A percentile compares a stretch with the other conserved stretches of the same genome.
These are phyloP conservation scores for Mythimna ferrago DNA, from an alignment of 2,888 invertebrate genomes.

Conservation along the genomic window DNA sequence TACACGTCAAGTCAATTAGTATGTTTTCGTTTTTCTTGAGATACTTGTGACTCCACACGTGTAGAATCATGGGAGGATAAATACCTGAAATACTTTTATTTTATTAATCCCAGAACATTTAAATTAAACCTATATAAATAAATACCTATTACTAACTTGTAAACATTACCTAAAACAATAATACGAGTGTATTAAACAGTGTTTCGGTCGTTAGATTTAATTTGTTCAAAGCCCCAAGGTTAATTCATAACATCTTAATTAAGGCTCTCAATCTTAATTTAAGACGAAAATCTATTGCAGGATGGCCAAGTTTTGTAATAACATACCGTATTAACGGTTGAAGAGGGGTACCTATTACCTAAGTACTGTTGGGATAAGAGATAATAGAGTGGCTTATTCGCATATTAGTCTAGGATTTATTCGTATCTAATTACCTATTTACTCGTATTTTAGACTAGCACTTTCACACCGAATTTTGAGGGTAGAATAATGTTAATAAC, in stretches of 20 bases:
- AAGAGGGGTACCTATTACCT: slow-evolving; percentile 12
- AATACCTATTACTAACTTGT: not conserved
- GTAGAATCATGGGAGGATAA: no score
- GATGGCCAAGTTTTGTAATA: slow-evolving; percentile 18
- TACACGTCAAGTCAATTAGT: no score
- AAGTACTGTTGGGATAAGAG: not conserved
- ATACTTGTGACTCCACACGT: no score
- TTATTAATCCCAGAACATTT: not conserved
- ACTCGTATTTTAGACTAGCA: no score
- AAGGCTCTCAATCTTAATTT: slow-evolving; percentile 39
- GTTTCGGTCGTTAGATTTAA: slow-evolving; percentile 16
- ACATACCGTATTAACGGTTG: slow-evolving; percentile 21
- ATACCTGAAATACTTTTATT: not conserved
- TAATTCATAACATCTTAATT: slow-evolving; percentile 24
- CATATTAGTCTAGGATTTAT: no score
- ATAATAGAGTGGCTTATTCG: no score
- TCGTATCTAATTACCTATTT: no score
- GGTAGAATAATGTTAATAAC: no score
- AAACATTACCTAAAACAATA: not conserved
- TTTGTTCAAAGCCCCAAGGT: not conserved
- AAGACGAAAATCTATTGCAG: slow-evolving; percentile 7
- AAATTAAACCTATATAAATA: not conserved
- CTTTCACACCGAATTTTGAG: no score
- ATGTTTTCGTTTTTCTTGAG: no score
- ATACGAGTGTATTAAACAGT: not conserved